Evolutionary conservation across 1,140 invertebrate species (phyloP).

Genomic region (Bactericera cockerelli): DNA sequence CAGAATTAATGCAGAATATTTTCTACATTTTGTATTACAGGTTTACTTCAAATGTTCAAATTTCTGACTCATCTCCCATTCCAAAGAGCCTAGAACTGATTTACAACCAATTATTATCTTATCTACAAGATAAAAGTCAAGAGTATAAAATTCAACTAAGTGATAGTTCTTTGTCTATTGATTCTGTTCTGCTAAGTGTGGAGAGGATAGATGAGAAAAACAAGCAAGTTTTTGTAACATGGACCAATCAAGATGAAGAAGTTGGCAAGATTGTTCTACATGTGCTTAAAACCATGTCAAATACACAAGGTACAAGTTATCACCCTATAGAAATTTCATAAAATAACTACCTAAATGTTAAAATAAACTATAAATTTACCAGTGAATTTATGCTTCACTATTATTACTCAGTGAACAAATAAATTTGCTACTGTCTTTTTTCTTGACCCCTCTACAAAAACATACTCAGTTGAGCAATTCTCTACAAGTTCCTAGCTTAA

Average conservation of each 20-base stretch:
- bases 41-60: constrained; percentile 76
- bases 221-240: constrained; percentile 85
- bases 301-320: background rate
- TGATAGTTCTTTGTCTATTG: constrained; percentile 70
- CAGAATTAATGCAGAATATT: too few species aligned
- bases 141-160: constrained; percentile 60
- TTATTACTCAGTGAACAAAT: too few species aligned
- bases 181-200: constrained; percentile 75
- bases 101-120: constrained; percentile 45
- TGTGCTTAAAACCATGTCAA: constrained; percentile 47
- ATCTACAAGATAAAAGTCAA: constrained; percentile 56
- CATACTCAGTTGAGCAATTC: too few species aligned
- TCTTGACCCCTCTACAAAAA: too few species aligned
- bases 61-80: constrained; percentile 62
- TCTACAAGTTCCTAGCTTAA: too few species aligned
- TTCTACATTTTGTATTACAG: constrained; percentile 38
- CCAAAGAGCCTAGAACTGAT: constrained; percentile 48
- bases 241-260: constrained; percentile 92
- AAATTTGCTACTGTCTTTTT: too few species aligned
- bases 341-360: too few species aligned
- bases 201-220: constrained; percentile 59
- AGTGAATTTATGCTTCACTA: too few species aligned
- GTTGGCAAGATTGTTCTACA: constrained; percentile 76
- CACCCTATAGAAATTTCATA: too few species aligned
- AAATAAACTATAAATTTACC: too few species aligned